Conservation (phyloP, 2,797 vertebrate genomes). For the Lutjanus argentimaculatus region DNA sequence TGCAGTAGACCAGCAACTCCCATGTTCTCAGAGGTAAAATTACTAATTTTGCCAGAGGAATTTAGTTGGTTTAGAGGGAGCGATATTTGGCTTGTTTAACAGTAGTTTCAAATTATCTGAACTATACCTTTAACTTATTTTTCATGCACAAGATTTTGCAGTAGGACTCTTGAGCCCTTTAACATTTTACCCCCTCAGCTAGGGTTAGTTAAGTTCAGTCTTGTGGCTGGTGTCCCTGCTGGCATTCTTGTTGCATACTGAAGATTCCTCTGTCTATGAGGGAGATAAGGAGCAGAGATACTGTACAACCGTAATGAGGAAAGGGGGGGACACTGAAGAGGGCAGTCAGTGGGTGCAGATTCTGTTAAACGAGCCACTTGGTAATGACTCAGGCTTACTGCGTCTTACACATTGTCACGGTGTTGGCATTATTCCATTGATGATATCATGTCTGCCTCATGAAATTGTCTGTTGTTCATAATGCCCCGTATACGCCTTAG, state of each 20-base stretch:
- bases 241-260: constrained; percentile 72
- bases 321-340: constrained; percentile 31
- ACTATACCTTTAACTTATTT: background rate
- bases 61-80: too few species aligned
- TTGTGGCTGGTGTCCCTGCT: constrained; percentile 51
- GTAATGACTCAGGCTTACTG: constrained; percentile 61
- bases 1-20: too few species aligned
- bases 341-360: constrained; percentile 60
- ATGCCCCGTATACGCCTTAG: constrained; percentile 51
- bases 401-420: constrained; percentile 70
- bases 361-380: constrained; percentile 58
- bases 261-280: constrained; percentile 76
- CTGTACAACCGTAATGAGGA: constrained; percentile 42
- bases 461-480: constrained; percentile 72
- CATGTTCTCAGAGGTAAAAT: too few species aligned
- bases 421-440: constrained; percentile 67
- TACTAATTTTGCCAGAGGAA: too few species aligned
- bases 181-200: constrained; percentile 33
- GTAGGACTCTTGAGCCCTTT: background rate
- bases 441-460: constrained; percentile 77
- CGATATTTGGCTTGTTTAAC: too few species aligned
- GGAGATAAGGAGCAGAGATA: constrained; percentile 63
- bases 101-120: too few species aligned
- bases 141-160: background rate
- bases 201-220: constrained; percentile 56